Percentiles rank a stretch among this genome's conserved stretches.
Conservation (phyloP, 92 coral and sea anemone species). For the Palythoa grandiflora region DNA sequence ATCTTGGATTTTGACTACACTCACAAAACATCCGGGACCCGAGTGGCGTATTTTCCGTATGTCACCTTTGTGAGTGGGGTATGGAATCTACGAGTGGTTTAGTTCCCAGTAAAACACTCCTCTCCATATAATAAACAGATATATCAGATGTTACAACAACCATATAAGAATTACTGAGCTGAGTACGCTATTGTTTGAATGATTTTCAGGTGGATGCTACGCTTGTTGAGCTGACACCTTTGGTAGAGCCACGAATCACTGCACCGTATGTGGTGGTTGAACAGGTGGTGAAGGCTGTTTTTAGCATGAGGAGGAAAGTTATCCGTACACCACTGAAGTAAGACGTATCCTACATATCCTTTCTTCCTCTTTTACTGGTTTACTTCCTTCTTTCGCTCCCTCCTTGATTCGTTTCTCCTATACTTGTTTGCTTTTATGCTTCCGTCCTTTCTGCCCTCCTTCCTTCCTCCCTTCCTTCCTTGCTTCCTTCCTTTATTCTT, state of each 20-base stretch:
- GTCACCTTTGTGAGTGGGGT: no score
- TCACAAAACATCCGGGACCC: no score
- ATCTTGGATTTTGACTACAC: no score
- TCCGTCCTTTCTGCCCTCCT: neutral
- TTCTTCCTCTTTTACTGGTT: neutral
- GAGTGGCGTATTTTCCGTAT: no score
- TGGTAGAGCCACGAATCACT: slow-evolving; percentile 75
- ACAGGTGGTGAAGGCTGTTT: slow-evolving; percentile 96
- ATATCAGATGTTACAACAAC: no score
- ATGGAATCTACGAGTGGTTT: no score
- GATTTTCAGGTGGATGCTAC: slow-evolving; percentile 83
- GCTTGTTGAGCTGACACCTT: slow-evolving; percentile 78
- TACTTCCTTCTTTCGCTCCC: neutral
- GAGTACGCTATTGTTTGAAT: no score
- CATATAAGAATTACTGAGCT: no score
- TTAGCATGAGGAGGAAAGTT: slow-evolving; percentile 83
- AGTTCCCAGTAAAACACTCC: no score
- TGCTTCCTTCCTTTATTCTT: neutral
- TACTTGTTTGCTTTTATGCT: neutral
- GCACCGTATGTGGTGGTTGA: slow-evolving; percentile 86
- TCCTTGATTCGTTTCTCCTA: neutral
- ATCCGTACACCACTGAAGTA: slow-evolving; percentile 89
- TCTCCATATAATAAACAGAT: neutral
- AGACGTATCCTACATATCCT: slow-evolving; percentile 9
- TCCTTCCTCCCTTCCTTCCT: neutral